These are phyloP conservation scores for Climacteris rufus DNA, from an alignment of 2,113 vertebrate species.

Conservation along the genomic window DNA sequence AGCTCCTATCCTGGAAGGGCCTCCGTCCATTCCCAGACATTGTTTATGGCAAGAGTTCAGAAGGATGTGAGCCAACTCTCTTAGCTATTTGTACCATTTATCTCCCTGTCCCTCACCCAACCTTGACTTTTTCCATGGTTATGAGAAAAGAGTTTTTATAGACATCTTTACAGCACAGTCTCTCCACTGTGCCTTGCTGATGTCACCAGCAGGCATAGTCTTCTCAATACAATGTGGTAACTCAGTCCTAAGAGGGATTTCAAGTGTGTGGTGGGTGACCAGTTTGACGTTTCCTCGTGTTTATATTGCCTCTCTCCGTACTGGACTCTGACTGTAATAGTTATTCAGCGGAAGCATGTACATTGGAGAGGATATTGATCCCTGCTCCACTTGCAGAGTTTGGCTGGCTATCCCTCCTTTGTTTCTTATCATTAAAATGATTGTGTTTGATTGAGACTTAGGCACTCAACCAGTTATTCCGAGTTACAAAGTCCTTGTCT, in stretches of 20 bases:
- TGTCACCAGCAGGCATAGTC: not conserved
- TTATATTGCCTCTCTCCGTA: not conserved
- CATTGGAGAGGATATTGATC: not conserved
- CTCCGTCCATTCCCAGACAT: constrained; percentile 57
- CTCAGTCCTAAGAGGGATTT: not conserved
- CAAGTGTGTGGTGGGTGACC: not conserved
- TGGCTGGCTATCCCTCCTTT: not conserved
- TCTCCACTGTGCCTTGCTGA: no score
- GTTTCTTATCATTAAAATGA: not conserved
- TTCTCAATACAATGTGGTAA: not conserved
- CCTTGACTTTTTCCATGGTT: constrained; percentile 20
- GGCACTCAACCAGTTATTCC: not conserved
- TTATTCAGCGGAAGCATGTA: not conserved
- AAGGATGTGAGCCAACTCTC: constrained; percentile 35
- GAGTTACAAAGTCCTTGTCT: not conserved
- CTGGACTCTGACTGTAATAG: not conserved
- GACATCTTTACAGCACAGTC: not conserved
- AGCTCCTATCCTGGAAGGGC: constrained; percentile 24
- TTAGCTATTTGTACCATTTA: constrained; percentile 45
- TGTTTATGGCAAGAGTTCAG: constrained; percentile 46
- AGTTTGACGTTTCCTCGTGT: not conserved
- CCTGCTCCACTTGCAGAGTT: not conserved
- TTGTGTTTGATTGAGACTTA: not conserved
- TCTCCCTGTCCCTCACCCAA: not conserved
- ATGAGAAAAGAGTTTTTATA: not conserved